Evolutionary conservation across 2,797 vertebrate genomes (phyloP).

Genomic region (Antennarius maculatus): DNA sequence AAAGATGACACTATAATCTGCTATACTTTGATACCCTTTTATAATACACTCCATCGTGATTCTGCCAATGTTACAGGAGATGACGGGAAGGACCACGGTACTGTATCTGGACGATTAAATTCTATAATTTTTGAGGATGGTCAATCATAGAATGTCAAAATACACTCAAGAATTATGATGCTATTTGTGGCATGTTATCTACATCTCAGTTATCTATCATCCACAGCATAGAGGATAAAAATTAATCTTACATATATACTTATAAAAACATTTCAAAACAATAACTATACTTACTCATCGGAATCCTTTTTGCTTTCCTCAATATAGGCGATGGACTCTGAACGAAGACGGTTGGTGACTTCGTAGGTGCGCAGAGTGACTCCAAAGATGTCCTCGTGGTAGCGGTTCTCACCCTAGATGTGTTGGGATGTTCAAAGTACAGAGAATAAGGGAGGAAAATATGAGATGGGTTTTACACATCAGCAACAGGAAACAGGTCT

Average conservation of each 20-base stretch:
- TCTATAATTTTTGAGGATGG: no score
- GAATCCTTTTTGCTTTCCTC: constrained; percentile 97
- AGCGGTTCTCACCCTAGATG: constrained; percentile 94
- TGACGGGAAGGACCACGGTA: not conserved
- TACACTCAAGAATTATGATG: no score
- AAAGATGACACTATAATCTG: not conserved
- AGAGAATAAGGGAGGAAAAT: not conserved
- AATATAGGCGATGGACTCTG: constrained; percentile 98
- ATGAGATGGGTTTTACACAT: not conserved
- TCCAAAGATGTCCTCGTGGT: constrained; percentile 98
- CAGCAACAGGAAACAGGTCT: not conserved
- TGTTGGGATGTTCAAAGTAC: not conserved
- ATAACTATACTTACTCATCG: constrained; percentile 93
- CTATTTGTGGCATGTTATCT: no score
- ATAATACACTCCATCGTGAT: no score
- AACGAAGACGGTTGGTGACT: constrained; percentile 97
- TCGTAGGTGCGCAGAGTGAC: constrained; percentile 97
- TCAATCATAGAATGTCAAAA: no score
- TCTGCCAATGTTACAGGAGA: not conserved
- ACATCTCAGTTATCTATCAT: no score
- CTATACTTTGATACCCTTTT: no score
- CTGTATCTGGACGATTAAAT: not conserved
- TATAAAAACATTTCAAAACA: no score
- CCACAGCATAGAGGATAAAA: no score
- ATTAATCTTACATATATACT: no score